These are phyloP conservation scores for Marmota monax DNA, from an alignment of 2,113 vertebrate genomes.

Conservation along the genomic window DNA sequence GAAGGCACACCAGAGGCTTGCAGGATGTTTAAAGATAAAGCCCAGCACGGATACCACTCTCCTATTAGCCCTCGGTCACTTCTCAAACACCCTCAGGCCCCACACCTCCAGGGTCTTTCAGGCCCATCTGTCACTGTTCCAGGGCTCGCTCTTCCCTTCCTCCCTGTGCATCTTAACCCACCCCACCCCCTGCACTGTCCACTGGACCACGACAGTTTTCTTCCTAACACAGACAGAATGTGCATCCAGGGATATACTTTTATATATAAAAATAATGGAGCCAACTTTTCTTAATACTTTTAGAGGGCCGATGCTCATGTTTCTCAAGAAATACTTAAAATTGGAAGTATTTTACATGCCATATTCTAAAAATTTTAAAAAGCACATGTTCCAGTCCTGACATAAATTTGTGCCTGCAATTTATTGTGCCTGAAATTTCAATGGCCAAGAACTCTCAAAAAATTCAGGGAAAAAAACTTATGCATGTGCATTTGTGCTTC, in stretches of 20 bases:
- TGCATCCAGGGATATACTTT: neutral
- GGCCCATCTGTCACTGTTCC: neutral
- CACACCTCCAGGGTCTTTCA: neutral
- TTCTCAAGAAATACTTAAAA: slow-evolving; percentile 7
- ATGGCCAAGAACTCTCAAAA: neutral
- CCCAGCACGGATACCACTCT: neutral
- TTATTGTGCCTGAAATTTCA: neutral
- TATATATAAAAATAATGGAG: neutral
- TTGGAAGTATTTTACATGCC: neutral
- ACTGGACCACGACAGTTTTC: neutral
- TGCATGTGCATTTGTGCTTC: neutral
- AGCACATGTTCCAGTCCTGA: neutral
- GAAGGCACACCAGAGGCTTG: neutral
- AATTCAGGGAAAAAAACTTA: neutral
- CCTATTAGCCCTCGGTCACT: too few species aligned
- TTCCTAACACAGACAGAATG: neutral
- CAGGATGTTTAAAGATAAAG: too few species aligned
- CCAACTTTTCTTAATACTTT: neutral
- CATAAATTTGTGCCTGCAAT: neutral
- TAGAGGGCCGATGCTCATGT: neutral
- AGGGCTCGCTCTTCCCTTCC: neutral
- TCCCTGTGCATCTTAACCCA: neutral
- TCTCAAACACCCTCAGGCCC: neutral
- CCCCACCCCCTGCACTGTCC: neutral
- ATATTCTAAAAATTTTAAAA: neutral